Percentiles rank a stretch among this genome's conserved stretches.
Conservation (phyloP, 2,888 invertebrate species). For the Archips xylosteana region DNA sequence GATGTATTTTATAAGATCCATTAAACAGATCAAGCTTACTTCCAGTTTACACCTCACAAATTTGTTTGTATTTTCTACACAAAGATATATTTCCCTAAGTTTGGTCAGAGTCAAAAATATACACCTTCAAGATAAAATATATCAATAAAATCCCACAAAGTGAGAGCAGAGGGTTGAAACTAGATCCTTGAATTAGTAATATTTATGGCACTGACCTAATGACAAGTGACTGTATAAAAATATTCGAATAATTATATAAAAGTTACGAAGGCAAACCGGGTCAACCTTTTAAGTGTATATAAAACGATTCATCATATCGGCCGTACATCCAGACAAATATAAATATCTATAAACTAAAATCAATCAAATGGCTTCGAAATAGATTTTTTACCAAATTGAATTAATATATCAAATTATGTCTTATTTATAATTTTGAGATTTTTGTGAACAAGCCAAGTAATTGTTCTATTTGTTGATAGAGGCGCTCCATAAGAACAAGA, state of each 20-base stretch:
- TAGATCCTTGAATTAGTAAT: constrained; percentile 13
- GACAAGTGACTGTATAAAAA: constrained; percentile 54
- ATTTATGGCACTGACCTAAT: constrained; percentile 25
- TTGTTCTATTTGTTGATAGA: too few relatives aligned
- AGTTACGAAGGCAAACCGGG: constrained; percentile 43
- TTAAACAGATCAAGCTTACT: constrained; percentile 23
- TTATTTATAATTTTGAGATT: too few relatives aligned
- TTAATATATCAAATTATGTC: too few relatives aligned
- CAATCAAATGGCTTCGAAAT: not conserved
- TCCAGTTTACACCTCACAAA: constrained; percentile 3
- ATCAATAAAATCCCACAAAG: constrained; percentile 1
- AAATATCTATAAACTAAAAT: not conserved
- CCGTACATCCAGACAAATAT: constrained; percentile 22
- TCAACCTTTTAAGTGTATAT: constrained; percentile 29
- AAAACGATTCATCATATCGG: constrained; percentile 26
- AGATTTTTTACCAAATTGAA: too few relatives aligned
- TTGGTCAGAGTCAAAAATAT: constrained; percentile 24
- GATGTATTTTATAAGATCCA: not conserved
- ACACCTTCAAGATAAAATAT: constrained; percentile 6
- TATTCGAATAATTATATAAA: constrained; percentile 54
- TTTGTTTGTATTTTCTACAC: constrained; percentile 26
- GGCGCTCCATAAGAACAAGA: too few relatives aligned
- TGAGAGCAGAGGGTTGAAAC: not conserved
- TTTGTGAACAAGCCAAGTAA: too few relatives aligned
- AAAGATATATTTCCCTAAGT: constrained; percentile 29